phyloP scores from a whole-genome alignment of 2,113 vertebrate species.

The Geothlypis trichas region DNA sequence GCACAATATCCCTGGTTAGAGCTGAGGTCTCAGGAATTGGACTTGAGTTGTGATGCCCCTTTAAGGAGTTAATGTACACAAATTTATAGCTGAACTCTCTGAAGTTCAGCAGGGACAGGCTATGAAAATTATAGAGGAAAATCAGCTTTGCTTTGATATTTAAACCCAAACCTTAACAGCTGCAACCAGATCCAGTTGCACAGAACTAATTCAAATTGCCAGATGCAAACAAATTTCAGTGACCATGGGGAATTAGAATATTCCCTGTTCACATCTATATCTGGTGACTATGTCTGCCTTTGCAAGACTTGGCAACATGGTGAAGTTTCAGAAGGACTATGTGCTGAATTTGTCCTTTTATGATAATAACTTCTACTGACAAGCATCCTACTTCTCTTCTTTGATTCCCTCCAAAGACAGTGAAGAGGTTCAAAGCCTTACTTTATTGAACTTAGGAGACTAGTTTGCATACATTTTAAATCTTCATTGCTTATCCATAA shows the following conservation, averaged over 20 bases:
- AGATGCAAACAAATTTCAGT: not conserved
- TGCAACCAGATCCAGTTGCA: not conserved
- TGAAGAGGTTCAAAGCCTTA: conserved; percentile 69
- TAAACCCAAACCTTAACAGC: not conserved
- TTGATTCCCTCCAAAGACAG: conserved; percentile 68
- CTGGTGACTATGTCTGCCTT: not conserved
- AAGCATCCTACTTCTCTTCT: conserved; percentile 51
- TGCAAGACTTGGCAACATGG: not conserved
- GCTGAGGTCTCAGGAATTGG: not conserved
- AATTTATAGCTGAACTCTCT: not conserved
- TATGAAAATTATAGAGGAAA: not conserved
- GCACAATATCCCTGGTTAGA: not conserved
- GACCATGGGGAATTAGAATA: not conserved
- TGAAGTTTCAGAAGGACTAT: not conserved
- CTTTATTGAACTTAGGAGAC: conserved; percentile 67
- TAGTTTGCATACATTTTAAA: conserved; percentile 70
- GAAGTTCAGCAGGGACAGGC: not conserved
- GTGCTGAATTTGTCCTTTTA: conserved; percentile 42
- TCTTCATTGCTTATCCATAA: conserved; percentile 66
- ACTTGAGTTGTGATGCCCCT: not conserved
- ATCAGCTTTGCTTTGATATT: not conserved
- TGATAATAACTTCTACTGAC: conserved; percentile 53
- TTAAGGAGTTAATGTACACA: not conserved
- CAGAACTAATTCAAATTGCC: not conserved
- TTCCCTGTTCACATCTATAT: not conserved